These are phyloP conservation scores for Sapayoa aenigma DNA, from an alignment of 2,113 vertebrate species.

Conservation along the genomic window DNA sequence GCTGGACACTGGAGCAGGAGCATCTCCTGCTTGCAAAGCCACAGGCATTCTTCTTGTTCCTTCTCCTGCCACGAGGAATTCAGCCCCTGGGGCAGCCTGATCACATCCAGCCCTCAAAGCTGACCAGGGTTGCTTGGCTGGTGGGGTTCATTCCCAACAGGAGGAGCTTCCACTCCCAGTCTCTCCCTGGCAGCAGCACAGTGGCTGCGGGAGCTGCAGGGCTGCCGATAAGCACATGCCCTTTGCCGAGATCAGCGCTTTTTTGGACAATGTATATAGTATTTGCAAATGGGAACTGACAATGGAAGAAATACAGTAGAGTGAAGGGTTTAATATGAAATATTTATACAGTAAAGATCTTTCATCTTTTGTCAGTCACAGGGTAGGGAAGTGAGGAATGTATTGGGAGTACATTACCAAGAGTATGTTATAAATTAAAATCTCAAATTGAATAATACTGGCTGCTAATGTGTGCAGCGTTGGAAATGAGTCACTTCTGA, in stretches of 20 bases:
- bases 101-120: background rate
- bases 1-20: background rate
- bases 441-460: conserved; percentile 78
- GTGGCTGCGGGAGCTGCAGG: background rate
- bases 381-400: conserved; percentile 76
- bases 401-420: conserved; percentile 79
- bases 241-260: conserved; percentile 60
- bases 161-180: background rate
- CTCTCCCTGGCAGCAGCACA: background rate
- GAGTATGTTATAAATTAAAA: conserved; percentile 83
- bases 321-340: conserved; percentile 81
- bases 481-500: conserved; percentile 76
- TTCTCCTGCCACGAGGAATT: background rate
- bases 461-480: conserved; percentile 77
- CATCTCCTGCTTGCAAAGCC: background rate
- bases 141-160: background rate
- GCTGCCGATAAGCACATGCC: background rate
- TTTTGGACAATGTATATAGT: conserved; percentile 68
- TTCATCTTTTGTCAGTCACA: conserved; percentile 80
- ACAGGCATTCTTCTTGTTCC: background rate
- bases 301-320: conserved; percentile 74
- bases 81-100: rapidly evolving
- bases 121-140: background rate
- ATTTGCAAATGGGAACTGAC: conserved; percentile 77
- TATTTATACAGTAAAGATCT: conserved; percentile 82